These are phyloP conservation scores for Leucophora obtusa DNA, from an alignment of 2,888 invertebrate species.

Conservation along the genomic window DNA sequence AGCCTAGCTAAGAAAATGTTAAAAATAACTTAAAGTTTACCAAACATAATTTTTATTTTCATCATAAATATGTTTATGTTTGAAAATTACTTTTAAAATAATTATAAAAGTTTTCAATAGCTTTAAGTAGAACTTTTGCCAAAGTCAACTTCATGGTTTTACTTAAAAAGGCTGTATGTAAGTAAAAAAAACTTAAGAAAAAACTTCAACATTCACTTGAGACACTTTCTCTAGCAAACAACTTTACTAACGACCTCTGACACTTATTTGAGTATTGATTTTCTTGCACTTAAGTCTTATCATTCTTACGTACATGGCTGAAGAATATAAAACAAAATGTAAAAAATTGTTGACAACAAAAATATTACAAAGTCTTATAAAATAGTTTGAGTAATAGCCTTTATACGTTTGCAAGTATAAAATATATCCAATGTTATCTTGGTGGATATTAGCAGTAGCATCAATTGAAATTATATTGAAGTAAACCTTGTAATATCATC, in stretches of 20 bases:
- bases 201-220: slow-evolving; percentile 69
- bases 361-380: not conserved
- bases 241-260: slow-evolving; percentile 69
- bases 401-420: not conserved
- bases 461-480: not conserved
- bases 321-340: not conserved
- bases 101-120: too few relatives aligned
- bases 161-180: too few relatives aligned
- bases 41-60: too few relatives aligned
- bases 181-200: not conserved
- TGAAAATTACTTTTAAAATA: too few relatives aligned
- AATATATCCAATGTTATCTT: not conserved
- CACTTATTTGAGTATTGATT: slow-evolving; percentile 64
- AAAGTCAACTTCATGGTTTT: too few relatives aligned
- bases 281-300: not conserved
- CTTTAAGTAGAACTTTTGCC: too few relatives aligned
- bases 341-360: not conserved
- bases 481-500: slow-evolving; percentile 13
- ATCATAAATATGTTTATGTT: too few relatives aligned
- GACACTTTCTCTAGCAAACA: slow-evolving; percentile 70
- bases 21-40: too few relatives aligned
- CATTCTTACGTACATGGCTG: not conserved
- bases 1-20: too few relatives aligned
- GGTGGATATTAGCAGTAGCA: not conserved
- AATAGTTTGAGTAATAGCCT: not conserved